Base-by-base conservation (phyloP, 2,113 vertebrate species). In the Campylomormyrus tamandua region DNA sequence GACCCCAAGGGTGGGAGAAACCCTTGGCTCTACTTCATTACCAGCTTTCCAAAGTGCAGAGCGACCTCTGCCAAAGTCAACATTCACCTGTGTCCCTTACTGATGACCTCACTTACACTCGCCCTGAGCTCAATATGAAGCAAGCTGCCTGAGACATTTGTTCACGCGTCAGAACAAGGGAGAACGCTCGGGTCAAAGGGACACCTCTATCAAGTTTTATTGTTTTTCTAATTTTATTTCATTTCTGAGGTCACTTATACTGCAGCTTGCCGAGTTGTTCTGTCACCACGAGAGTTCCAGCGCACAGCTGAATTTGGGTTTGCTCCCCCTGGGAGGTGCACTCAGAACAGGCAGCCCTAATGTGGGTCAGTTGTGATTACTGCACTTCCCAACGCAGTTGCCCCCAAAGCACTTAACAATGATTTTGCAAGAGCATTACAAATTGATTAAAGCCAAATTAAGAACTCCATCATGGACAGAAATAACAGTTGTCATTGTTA, bases 391-490 rank as follows among this genome's bases (percentile, higher is more conserved):
- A 42, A 42, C 6, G 0, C 35, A 80, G 74, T 80, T 80, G 74
- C 17, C 74, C 74, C 74, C 74, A 80, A 80, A 42, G 31, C 74
- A 80, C 74, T 42, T 39, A 80, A 80, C 74, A 19, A 42, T 6
- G 35, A 80, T 80, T 80, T 80, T 42, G 74, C 35, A 80, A 80
- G 31, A 80, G 74, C 74, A 42, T 80, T 80, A 42, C 74, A 80
- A 80, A 42, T 39, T 80, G 74, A 80, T 80, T 80, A 80, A 80
- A 80, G 74, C 74, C 31, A 80, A 80, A 80, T 80, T 42, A 80
- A 42, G 62, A 70, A 27, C 62, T 70, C 62, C 74, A 42, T 42
- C 74, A 80, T 8, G 74, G 15, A 80, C 74, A 80, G 74, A 80
- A 35, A 80, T 80, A 42, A 77, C 70, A 39, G 35, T 42, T 39